Evolutionary conservation across 37 sponge, comb jelly and placozoan genomes (phyloP).

Genomic region (Theonella swinhoei): DNA sequence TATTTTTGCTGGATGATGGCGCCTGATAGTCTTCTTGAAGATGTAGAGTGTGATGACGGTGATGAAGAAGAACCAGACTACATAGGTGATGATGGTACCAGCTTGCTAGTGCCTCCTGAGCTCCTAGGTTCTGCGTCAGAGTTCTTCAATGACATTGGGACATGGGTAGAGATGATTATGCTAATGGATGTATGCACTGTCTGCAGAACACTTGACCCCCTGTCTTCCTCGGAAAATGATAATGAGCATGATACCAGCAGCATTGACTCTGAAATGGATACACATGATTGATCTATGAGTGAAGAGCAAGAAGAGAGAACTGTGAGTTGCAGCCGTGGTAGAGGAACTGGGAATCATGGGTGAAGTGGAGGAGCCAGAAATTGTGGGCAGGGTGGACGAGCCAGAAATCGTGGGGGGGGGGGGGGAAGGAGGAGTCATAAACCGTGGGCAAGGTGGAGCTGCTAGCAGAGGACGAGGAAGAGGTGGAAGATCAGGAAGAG

Average conservation of each 20-base stretch:
- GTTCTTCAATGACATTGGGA: not conserved
- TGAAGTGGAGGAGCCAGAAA: no score
- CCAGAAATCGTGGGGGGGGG: no score
- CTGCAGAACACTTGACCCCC: not conserved
- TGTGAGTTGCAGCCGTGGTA: not conserved
- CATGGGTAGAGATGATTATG: not conserved
- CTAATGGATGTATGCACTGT: not conserved
- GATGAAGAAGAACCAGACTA: conserved; percentile 1
- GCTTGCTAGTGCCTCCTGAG: not conserved
- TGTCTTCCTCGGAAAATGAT: not conserved
- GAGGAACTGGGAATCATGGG: conserved; percentile 2
- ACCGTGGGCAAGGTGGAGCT: no score
- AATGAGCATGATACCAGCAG: conserved; percentile 26
- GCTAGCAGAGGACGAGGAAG: not conserved
- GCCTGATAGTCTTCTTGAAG: not conserved
- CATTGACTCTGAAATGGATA: conserved; percentile 66
- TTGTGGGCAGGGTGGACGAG: no score
- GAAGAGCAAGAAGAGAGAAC: not conserved
- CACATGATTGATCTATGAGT: not conserved
- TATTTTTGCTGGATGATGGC: not conserved
- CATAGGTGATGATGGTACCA: not conserved
- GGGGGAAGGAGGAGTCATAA: no score
- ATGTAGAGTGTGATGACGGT: not conserved
- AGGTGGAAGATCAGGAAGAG: not conserved
- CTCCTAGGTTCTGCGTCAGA: not conserved